These are phyloP conservation scores for Dermochelys coriacea DNA, from an alignment of 2,797 vertebrate genomes.

Conservation along the genomic window DNA sequence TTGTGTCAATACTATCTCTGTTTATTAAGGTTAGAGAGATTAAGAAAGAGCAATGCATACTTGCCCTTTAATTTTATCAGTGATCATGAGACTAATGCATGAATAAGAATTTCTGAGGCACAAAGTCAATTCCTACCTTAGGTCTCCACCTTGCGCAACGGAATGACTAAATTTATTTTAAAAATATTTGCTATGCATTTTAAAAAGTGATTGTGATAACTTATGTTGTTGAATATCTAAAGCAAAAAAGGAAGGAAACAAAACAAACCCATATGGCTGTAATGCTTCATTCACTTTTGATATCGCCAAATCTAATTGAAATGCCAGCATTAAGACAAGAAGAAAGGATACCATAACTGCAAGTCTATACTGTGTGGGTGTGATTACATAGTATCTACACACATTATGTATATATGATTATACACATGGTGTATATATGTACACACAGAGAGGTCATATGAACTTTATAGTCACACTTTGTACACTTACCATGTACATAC, in stretches of 20 bases:
- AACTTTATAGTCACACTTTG: not conserved
- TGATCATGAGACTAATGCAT: slow-evolving; percentile 62
- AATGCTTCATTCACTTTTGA: slow-evolving; percentile 18
- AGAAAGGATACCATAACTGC: not conserved
- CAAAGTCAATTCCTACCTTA: slow-evolving; percentile 45
- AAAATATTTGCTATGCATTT: slow-evolving; percentile 33
- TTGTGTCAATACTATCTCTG: slow-evolving; percentile 86
- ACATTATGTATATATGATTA: too few relatives aligned
- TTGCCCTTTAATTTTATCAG: slow-evolving; percentile 66
- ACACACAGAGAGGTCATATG: slow-evolving; percentile 8
- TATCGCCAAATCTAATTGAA: slow-evolving; percentile 26
- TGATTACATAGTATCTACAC: too few relatives aligned
- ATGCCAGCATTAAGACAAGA: slow-evolving; percentile 17
- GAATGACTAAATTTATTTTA: slow-evolving; percentile 23
- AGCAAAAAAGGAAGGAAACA: slow-evolving; percentile 28
- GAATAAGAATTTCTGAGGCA: slow-evolving; percentile 56
- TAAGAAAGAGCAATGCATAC: slow-evolving; percentile 35
- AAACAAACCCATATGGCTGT: slow-evolving; percentile 40
- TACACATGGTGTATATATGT: not conserved
- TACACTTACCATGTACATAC: not conserved
- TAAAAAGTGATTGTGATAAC: not conserved
- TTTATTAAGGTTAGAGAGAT: slow-evolving; percentile 76
- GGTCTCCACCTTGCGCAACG: slow-evolving; percentile 60
- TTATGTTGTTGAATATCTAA: slow-evolving; percentile 28
- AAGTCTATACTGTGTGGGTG: not conserved